These are phyloP conservation scores for Drosophila pandora DNA, from an alignment of 1,140 invertebrate species.

Conservation along the genomic window DNA sequence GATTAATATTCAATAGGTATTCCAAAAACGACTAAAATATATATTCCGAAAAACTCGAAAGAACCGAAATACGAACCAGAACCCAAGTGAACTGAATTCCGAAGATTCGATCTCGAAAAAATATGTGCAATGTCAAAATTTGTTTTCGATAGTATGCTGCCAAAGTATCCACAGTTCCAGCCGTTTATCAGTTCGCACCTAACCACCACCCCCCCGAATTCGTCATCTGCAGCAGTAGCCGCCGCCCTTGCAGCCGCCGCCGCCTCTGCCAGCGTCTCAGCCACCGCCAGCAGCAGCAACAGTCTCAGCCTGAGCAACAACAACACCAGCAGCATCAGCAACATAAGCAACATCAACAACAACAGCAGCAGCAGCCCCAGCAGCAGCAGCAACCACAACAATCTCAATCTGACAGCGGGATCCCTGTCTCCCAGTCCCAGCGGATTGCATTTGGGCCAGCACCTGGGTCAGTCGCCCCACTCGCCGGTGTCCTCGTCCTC, in stretches of 20 bases:
- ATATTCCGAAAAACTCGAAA: conserved; percentile 16
- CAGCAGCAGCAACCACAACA: conserved; percentile 83
- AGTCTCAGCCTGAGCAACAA: conserved; percentile 48
- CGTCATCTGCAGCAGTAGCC: conserved; percentile 85
- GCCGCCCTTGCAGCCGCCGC: conserved; percentile 81
- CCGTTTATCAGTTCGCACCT: conserved; percentile 85
- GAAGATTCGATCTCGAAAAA: conserved; percentile 56
- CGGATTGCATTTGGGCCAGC: conserved; percentile 51
- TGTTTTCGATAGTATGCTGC: conserved; percentile 98
- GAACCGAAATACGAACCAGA: conserved; percentile 15
- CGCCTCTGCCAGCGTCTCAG: conserved; percentile 74
- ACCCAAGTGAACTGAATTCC: conserved; percentile 26
- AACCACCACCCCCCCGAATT: conserved; percentile 84
- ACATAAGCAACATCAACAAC: conserved; percentile 67
- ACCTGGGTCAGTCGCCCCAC: conserved; percentile 77
- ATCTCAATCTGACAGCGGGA: conserved; percentile 84
- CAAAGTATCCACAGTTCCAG: conserved; percentile 94
- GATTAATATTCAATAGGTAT: conserved; percentile 3
- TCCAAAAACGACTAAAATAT: conserved; percentile 5
- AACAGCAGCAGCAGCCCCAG: conserved; percentile 41
- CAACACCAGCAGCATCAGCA: conserved; percentile 84
- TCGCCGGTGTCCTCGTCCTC: conserved; percentile 81
- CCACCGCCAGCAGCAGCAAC: conserved; percentile 71
- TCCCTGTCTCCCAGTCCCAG: conserved; percentile 71
- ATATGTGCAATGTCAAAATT: conserved; percentile 96